These are phyloP conservation scores for Heliconius ismenius DNA, from an alignment of 2,888 invertebrate species.

Conservation along the genomic window DNA sequence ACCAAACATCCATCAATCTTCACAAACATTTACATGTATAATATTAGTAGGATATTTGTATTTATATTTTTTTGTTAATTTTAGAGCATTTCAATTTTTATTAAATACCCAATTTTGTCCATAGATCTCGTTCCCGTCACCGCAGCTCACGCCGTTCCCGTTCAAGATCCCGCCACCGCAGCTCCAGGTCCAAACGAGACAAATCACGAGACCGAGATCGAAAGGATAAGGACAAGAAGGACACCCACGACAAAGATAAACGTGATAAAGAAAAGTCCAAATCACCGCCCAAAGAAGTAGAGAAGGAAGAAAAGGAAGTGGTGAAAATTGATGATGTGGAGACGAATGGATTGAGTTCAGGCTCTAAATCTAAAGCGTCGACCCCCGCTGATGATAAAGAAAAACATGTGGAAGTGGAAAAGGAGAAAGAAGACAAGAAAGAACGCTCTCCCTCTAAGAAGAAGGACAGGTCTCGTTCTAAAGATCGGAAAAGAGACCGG, in stretches of 20 bases:
- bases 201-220: slow-evolving; percentile 67
- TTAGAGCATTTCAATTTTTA: background rate
- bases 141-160: slow-evolving; percentile 82
- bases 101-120: slow-evolving; percentile 27
- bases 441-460: slow-evolving; percentile 70
- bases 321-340: slow-evolving; percentile 58
- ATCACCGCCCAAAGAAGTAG: slow-evolving; percentile 58
- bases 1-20: too few species aligned
- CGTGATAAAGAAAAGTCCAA: slow-evolving; percentile 69
- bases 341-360: slow-evolving; percentile 62
- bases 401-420: slow-evolving; percentile 36
- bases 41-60: too few species aligned
- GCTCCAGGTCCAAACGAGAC: slow-evolving; percentile 78
- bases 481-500: slow-evolving; percentile 72
- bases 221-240: slow-evolving; percentile 60
- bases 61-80: background rate
- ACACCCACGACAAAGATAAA: slow-evolving; percentile 57
- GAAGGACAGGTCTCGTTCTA: slow-evolving; percentile 73
- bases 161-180: slow-evolving; percentile 79
- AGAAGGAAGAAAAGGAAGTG: slow-evolving; percentile 63
- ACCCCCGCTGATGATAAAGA: slow-evolving; percentile 64
- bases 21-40: too few species aligned
- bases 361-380: slow-evolving; percentile 63
- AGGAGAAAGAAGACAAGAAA: slow-evolving; percentile 54
- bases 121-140: slow-evolving; percentile 80